Percentiles rank a stretch among this genome's conserved stretches.
These are phyloP conservation scores for cattle (Bos taurus) DNA, from an alignment of 2,113 vertebrate genomes.

Conservation along the genomic window ARS-UCD2.0 NC_037340.1:77777001-77777500, in stretches of 20 bases:
- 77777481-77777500: neutral
- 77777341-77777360: neutral
- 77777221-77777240: neutral
- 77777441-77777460: neutral
- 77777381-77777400: neutral
- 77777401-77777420: neutral
- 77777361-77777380: neutral
- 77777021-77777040: neutral
- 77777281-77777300: neutral
- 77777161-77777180: constrained; percentile 1
- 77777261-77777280: neutral
- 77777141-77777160: neutral
- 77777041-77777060: neutral
- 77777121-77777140: neutral
- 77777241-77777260: neutral
- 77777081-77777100: neutral
- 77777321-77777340: neutral
- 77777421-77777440: neutral
- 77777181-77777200: neutral
- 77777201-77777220: neutral
- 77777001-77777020: neutral
- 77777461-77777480: neutral
- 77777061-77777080: neutral
- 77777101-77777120: neutral
- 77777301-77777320: neutral